phyloP scores from a whole-genome alignment of 2,797 vertebrate genomes.

The Poeciliopsis gracilis region DNA sequence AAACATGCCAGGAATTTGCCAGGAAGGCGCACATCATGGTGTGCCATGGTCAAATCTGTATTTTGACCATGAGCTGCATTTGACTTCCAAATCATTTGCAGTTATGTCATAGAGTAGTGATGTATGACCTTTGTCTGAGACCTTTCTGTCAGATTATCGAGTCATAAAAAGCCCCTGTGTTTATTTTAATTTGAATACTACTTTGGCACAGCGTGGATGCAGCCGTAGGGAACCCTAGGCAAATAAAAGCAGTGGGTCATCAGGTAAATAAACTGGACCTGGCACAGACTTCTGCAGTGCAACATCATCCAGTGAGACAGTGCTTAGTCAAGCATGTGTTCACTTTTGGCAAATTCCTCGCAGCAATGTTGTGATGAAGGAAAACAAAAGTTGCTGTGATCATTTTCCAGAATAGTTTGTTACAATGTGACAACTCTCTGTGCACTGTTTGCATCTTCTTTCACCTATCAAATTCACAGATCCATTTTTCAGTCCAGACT shows the following conservation, averaged over 20 bases:
- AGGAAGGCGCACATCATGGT: too few species aligned
- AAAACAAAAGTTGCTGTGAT: conserved; percentile 8
- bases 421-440: not conserved
- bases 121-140: not conserved
- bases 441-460: not conserved
- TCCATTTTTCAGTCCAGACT: conserved; percentile 3
- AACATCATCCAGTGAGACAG: conserved; percentile 11
- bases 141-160: not conserved
- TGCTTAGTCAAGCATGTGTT: conserved; percentile 2
- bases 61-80: not conserved
- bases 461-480: conserved; percentile 6
- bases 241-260: conserved; percentile 9
- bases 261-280: conserved; percentile 17
- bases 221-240: conserved; percentile 5
- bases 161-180: conserved; percentile 4
- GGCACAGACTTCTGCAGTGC: conserved; percentile 14
- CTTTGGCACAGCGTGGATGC: conserved; percentile 22
- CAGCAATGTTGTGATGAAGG: not conserved
- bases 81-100: not conserved
- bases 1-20: not conserved
- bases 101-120: not conserved
- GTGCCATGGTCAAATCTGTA: not conserved
- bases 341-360: conserved; percentile 5
- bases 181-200: conserved; percentile 31
- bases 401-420: not conserved